Conservation (phyloP, 1,140 invertebrate genomes). For the Drosophila kikkawai region DNA sequence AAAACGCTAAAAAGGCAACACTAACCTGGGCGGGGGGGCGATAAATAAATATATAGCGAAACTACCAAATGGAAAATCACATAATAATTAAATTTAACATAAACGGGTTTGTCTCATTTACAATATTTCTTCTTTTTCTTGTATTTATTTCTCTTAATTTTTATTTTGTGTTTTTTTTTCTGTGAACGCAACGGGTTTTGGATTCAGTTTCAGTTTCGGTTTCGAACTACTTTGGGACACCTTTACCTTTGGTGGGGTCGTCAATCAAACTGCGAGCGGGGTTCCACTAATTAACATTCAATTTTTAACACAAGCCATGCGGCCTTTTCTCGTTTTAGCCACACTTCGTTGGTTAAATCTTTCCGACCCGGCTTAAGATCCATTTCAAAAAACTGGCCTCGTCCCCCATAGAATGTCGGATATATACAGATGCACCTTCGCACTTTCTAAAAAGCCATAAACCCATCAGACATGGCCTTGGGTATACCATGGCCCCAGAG, state of each 20-base stretch:
- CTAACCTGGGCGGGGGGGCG: slow-evolving; percentile 18
- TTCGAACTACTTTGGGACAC: slow-evolving; percentile 54
- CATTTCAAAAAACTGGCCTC: slow-evolving; percentile 11
- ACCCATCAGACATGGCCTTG: slow-evolving; percentile 57
- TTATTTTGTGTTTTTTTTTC: slow-evolving; percentile 37
- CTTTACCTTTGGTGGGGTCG: slow-evolving; percentile 48
- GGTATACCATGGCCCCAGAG: slow-evolving; percentile 41
- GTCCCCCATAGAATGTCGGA: slow-evolving; percentile 28
- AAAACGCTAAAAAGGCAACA: slow-evolving; percentile 28
- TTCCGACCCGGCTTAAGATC: neutral
- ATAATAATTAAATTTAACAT: slow-evolving; percentile 49
- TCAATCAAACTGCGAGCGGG: slow-evolving; percentile 26
- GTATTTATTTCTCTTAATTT: slow-evolving; percentile 16
- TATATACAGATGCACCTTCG: slow-evolving; percentile 5
- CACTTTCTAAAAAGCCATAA: slow-evolving; percentile 74
- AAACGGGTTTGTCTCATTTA: slow-evolving; percentile 79
- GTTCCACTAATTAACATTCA: slow-evolving; percentile 51
- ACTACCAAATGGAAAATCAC: slow-evolving; percentile 49
- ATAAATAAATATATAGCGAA: slow-evolving; percentile 38
- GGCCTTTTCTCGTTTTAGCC: slow-evolving; percentile 24
- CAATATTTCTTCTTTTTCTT: slow-evolving; percentile 56
- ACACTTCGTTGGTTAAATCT: slow-evolving; percentile 12
- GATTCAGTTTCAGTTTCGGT: neutral
- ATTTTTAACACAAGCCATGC: slow-evolving; percentile 49
- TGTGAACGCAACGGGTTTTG: slow-evolving; percentile 44